Conservation (phyloP, 2,797 vertebrate genomes). For the Synaphobranchus kaupii region DNA sequence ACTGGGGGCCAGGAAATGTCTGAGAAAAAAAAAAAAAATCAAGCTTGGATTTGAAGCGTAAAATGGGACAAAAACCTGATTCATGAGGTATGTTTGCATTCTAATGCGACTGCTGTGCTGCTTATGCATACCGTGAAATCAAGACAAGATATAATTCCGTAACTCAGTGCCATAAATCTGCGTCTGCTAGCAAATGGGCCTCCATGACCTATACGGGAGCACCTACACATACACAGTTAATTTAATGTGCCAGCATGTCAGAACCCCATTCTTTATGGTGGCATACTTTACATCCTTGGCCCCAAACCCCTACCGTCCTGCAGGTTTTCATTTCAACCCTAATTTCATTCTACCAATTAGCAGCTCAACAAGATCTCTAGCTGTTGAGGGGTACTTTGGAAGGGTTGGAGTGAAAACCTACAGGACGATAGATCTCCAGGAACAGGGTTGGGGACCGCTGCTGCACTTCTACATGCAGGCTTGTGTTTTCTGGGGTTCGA, state of each 20-base stretch:
- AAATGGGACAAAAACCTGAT: background rate
- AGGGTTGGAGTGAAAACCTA: too few relatives aligned
- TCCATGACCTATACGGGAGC: constrained; percentile 43
- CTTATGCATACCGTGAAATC: background rate
- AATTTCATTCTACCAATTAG: too few relatives aligned
- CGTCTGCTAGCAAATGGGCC: constrained; percentile 34
- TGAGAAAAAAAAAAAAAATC: background rate
- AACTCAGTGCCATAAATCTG: background rate
- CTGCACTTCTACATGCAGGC: constrained; percentile 40
- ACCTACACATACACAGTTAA: constrained; percentile 36
- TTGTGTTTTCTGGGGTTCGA: constrained; percentile 62
- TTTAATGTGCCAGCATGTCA: constrained; percentile 44
- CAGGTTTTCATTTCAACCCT: too few relatives aligned
- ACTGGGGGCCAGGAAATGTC: background rate
- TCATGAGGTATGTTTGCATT: background rate
- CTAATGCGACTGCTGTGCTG: background rate
- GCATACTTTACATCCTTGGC: constrained; percentile 41
- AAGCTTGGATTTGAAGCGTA: background rate
- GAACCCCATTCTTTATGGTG: constrained; percentile 52
- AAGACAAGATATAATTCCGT: background rate
- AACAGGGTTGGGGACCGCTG: too few relatives aligned
- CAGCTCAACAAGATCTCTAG: too few relatives aligned
- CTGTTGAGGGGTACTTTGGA: too few relatives aligned
- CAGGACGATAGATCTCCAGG: too few relatives aligned
- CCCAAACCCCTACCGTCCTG: too few relatives aligned